Conservation (phyloP, 2,113 vertebrate species). For the Carassius gibelio region DNA sequence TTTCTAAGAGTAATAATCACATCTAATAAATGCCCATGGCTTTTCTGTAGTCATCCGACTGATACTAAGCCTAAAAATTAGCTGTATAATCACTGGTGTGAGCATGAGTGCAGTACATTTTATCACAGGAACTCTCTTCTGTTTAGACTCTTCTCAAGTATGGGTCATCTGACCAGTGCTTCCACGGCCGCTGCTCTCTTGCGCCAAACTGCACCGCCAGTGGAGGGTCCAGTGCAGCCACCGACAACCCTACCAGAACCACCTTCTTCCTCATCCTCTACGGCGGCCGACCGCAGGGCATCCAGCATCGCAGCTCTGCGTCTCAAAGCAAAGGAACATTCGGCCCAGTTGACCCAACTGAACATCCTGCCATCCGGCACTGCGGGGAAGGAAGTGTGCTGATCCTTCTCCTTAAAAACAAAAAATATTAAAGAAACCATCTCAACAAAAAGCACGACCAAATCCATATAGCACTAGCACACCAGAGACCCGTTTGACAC, state of each 20-base stretch:
- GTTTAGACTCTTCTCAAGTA: conserved; percentile 91
- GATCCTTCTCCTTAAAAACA: conserved; percentile 65
- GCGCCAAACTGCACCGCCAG: conserved; percentile 84
- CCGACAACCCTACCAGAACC: conserved; percentile 78
- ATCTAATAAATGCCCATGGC: not conserved
- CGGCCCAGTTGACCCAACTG: conserved; percentile 96
- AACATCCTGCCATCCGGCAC: conserved; percentile 92
- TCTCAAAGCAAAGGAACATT: conserved; percentile 97
- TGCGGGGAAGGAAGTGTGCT: conserved; percentile 98
- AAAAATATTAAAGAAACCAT: conserved; percentile 62
- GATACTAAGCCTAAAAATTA: not conserved
- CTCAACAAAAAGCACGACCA: conserved; percentile 79
- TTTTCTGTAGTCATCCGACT: not conserved
- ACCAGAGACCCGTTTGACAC: conserved; percentile 64
- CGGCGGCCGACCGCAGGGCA: conserved; percentile 88
- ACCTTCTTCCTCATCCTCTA: conserved; percentile 72
- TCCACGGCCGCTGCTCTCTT: conserved; percentile 90
- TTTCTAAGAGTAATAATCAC: not conserved
- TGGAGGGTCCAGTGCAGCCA: conserved; percentile 80
- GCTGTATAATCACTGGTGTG: not conserved
- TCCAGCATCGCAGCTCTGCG: conserved; percentile 94
- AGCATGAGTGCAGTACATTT: not conserved
- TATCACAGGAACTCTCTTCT: conserved; percentile 49
- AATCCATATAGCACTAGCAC: conserved; percentile 77
- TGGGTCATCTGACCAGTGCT: conserved; percentile 91